Evolutionary conservation across 1,140 invertebrate species (phyloP).

Genomic region (Bombus confusus): DNA sequence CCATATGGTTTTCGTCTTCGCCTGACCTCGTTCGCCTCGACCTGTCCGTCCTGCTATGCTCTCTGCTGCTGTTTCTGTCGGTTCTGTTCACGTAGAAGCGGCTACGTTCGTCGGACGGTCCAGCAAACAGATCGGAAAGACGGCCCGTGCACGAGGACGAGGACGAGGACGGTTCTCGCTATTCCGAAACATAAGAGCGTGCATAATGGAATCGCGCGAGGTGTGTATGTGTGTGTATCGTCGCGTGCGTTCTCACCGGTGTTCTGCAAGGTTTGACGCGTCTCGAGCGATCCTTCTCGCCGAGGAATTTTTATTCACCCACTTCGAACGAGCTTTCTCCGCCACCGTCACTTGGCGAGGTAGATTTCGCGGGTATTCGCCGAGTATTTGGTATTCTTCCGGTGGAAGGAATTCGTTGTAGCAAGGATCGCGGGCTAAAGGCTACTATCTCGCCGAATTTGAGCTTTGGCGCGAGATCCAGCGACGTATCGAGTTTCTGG

Average conservation of each 20-base stretch:
- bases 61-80: conserved; percentile 56
- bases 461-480: neutral
- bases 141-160: conserved; percentile 30
- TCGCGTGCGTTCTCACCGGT: neutral
- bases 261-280: too few relatives aligned
- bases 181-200: conserved; percentile 9
- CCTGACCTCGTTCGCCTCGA: conserved; percentile 52
- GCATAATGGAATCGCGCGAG: conserved; percentile 18
- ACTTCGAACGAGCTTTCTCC: neutral
- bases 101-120: conserved; percentile 5
- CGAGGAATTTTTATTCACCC: neutral
- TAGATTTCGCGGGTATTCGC: neutral
- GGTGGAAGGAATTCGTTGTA: neutral
- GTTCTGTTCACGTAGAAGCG: conserved; percentile 73
- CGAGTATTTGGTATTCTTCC: neutral
- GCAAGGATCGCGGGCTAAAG: neutral
- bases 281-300: neutral
- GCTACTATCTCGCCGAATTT: neutral
- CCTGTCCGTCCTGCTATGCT: conserved; percentile 65
- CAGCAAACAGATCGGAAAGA: conserved; percentile 23
- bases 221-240: conserved; percentile 25
- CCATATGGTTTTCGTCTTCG: conserved; percentile 71
- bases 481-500: too few relatives aligned
- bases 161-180: conserved; percentile 30
- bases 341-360: neutral